Conservation (phyloP, 2,888 invertebrate species). For the Eupithecia pulchellata region DNA sequence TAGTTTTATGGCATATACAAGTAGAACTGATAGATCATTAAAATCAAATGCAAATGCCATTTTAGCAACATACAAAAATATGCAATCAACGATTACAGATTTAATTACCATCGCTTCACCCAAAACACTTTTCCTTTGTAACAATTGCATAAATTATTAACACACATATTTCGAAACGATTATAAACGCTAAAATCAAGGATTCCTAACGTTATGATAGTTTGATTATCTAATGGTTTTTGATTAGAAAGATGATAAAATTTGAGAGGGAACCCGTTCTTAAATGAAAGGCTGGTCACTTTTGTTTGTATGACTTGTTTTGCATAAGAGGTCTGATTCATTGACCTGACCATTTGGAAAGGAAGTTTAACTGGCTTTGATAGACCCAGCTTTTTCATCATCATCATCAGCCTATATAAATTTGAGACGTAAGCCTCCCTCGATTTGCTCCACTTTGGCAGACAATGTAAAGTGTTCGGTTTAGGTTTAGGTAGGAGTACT, state of each 20-base stretch:
- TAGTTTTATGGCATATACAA: background rate
- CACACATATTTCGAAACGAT: slow-evolving; percentile 37
- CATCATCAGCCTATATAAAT: too few species aligned
- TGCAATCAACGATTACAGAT: slow-evolving; percentile 20
- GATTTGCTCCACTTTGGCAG: too few species aligned
- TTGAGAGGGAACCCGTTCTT: slow-evolving; percentile 14
- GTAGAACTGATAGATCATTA: background rate
- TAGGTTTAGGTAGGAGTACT: too few species aligned
- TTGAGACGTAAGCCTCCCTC: too few species aligned
- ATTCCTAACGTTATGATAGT: slow-evolving; percentile 9
- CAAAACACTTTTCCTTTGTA: slow-evolving; percentile 34
- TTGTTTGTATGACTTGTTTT: slow-evolving; percentile 12
- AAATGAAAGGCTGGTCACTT: slow-evolving; percentile 13
- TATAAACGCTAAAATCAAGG: slow-evolving; percentile 11
- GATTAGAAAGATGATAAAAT: slow-evolving; percentile 13
- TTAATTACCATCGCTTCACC: slow-evolving; percentile 34
- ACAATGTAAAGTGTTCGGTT: too few species aligned
- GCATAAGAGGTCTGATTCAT: background rate
- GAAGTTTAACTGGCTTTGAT: background rate
- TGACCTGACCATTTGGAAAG: background rate
- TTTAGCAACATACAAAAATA: slow-evolving; percentile 9
- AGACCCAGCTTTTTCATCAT: too few species aligned
- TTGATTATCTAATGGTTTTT: slow-evolving; percentile 11
- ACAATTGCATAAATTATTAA: slow-evolving; percentile 41
- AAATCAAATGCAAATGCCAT: slow-evolving; percentile 4